A percentile compares a stretch with the other conserved stretches of the same genome.
phyloP scores from a whole-genome alignment of 2,888 invertebrate species.

The Hyposoter didymator region DNA sequence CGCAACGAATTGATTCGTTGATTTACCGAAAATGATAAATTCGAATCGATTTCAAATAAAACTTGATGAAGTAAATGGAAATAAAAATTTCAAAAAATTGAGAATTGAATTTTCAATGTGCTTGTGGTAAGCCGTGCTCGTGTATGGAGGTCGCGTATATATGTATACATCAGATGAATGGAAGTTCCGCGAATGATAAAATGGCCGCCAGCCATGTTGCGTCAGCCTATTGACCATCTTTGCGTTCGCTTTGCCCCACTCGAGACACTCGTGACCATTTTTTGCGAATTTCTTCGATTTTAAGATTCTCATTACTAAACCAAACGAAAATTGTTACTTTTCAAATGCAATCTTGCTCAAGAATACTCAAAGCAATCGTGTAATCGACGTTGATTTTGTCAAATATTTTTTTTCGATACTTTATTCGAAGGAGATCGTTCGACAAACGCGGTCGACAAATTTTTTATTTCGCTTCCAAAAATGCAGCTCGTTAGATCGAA shows the following conservation, averaged over 20 bases:
- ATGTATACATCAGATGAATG: conserved; percentile 26
- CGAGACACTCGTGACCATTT: not conserved
- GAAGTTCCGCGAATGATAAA: conserved; percentile 46
- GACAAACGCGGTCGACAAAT: not conserved
- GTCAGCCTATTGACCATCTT: conserved; percentile 43
- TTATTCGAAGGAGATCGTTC: not conserved
- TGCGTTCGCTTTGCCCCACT: not conserved
- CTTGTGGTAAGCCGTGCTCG: not conserved
- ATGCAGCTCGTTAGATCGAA: too few species aligned
- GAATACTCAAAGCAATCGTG: too few species aligned
- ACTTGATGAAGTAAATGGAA: not conserved
- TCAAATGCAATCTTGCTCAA: not conserved
- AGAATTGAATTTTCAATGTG: not conserved
- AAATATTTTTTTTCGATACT: not conserved
- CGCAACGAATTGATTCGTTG: not conserved
- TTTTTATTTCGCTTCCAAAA: not conserved
- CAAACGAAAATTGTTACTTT: not conserved
- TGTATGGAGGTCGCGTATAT: conserved; percentile 21
- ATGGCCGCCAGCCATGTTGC: conserved; percentile 39
- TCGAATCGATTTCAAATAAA: not conserved
- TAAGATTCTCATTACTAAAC: not conserved
- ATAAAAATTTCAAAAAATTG: not conserved
- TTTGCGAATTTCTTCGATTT: not conserved
- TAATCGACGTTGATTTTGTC: not conserved
- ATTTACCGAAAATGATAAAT: not conserved